Conservation (phyloP, 2,113 vertebrate species). For the Rissa tridactyla region DNA sequence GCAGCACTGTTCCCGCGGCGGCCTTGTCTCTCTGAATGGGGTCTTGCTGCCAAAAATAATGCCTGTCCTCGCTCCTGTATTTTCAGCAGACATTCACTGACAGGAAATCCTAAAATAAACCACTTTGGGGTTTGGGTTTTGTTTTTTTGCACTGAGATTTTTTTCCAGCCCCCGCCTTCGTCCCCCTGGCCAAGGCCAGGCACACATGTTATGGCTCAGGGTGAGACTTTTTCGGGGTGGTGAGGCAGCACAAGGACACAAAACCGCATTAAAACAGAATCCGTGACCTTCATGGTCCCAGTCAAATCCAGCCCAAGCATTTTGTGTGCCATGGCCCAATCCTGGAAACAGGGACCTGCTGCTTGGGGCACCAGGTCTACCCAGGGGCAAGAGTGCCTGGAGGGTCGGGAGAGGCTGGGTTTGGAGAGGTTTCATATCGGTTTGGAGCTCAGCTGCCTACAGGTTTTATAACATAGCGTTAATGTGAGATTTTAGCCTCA, state of each 20-base stretch:
- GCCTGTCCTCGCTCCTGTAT: constrained; percentile 27
- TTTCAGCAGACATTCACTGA: constrained; percentile 44
- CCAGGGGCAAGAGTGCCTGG: not conserved
- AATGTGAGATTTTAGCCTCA: not conserved
- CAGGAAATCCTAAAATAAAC: constrained; percentile 68
- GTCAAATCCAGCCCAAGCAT: fast-evolving
- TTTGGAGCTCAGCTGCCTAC: not conserved
- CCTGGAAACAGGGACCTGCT: not conserved
- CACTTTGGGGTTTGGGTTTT: constrained; percentile 42
- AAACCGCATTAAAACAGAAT: not conserved
- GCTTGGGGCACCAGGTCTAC: not conserved
- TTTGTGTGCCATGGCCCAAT: fast-evolving
- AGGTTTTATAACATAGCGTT: not conserved
- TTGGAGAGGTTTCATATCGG: fast-evolving
- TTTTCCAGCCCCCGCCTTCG: not conserved
- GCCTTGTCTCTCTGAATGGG: constrained; percentile 25
- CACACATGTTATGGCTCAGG: not conserved
- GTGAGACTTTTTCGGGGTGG: not conserved
- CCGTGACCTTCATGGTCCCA: not conserved
- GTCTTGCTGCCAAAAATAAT: constrained; percentile 51
- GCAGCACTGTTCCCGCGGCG: fast-evolving
- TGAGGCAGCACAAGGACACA: not conserved
- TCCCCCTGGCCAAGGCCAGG: not conserved
- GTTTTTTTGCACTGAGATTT: constrained; percentile 13
- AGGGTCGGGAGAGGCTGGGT: not conserved